phyloP scores from a whole-genome alignment of 2,888 invertebrate species.

The Seira ritae region DNA sequence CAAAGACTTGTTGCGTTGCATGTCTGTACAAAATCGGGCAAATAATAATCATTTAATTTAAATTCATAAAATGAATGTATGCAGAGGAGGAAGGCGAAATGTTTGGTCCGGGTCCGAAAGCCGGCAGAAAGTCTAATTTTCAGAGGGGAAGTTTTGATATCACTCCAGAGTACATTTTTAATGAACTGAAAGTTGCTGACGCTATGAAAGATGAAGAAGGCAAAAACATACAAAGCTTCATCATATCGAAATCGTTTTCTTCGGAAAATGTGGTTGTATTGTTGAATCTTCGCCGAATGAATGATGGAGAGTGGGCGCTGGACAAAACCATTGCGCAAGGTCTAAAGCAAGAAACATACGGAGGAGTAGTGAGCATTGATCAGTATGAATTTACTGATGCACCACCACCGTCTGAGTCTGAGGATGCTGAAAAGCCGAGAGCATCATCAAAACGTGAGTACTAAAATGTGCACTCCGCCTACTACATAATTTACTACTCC shows the following conservation, averaged over 20 bases:
- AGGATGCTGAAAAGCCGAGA: too few species aligned
- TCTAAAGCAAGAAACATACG: conserved; percentile 34
- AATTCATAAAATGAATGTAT: too few species aligned
- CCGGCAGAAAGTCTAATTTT: not conserved
- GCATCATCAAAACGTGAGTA: too few species aligned
- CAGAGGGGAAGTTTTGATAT: not conserved
- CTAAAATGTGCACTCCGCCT: too few species aligned
- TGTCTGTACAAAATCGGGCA: too few species aligned
- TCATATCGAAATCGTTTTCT: conserved; percentile 43
- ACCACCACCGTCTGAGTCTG: too few species aligned
- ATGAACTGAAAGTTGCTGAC: conserved; percentile 39
- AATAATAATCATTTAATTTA: too few species aligned
- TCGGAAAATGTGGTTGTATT: conserved; percentile 52
- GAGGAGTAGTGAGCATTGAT: conserved; percentile 47
- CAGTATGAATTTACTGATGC: conserved; percentile 29
- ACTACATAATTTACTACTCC: too few species aligned
- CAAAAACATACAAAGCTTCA: conserved; percentile 32
- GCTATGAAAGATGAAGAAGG: conserved; percentile 13
- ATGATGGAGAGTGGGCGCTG: conserved; percentile 48
- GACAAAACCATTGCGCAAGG: conserved; percentile 54
- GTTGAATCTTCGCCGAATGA: conserved; percentile 39
- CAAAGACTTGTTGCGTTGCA: too few species aligned
- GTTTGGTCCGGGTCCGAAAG: too few species aligned
- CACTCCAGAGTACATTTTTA: conserved; percentile 44
- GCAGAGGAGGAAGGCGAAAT: too few species aligned